Conservation (phyloP, 1,140 invertebrate genomes). For the Micrasema longulum region DNA sequence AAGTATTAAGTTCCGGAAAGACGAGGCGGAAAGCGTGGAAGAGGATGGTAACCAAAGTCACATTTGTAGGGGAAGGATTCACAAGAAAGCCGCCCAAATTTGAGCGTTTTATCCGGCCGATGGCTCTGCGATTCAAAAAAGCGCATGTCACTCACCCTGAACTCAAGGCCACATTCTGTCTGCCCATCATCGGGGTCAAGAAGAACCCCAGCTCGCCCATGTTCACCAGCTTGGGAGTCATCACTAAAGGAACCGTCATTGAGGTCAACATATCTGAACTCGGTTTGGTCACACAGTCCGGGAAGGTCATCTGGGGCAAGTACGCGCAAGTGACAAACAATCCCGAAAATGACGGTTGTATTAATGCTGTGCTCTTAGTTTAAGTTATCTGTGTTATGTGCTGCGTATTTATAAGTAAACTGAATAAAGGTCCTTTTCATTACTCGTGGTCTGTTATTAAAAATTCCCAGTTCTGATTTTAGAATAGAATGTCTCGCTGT, state of each 20-base stretch:
- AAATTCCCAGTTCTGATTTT: background rate
- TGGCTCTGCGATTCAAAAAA: constrained; percentile 96
- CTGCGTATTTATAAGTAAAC: constrained; percentile 18
- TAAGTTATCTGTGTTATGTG: constrained; percentile 67
- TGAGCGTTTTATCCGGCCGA: constrained; percentile 98
- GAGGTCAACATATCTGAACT: constrained; percentile 99
- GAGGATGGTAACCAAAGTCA: constrained; percentile 99
- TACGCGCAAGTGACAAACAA: constrained; percentile 99
- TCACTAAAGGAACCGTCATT: constrained; percentile 97
- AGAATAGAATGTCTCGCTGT: no score
- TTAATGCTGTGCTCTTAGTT: constrained; percentile 97
- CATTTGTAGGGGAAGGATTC: constrained; percentile 97
- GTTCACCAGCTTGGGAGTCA: constrained; percentile 97
- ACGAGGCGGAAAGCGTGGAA: constrained; percentile 98
- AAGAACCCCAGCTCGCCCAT: constrained; percentile 98
- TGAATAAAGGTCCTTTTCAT: constrained; percentile 44
- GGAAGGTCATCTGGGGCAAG: constrained; percentile 99
- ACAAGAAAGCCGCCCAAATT: constrained; percentile 99
- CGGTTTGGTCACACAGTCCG: constrained; percentile 97
- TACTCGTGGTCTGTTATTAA: background rate
- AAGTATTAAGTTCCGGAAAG: constrained; percentile 95
- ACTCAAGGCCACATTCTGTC: constrained; percentile 97
- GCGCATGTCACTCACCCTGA: constrained; percentile 99
- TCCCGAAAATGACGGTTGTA: constrained; percentile 99
- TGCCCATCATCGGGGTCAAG: constrained; percentile 99